These are phyloP conservation scores for Galeopsomyia nigrocyanea DNA, from an alignment of 2,888 invertebrate species.

Conservation along the genomic window DNA sequence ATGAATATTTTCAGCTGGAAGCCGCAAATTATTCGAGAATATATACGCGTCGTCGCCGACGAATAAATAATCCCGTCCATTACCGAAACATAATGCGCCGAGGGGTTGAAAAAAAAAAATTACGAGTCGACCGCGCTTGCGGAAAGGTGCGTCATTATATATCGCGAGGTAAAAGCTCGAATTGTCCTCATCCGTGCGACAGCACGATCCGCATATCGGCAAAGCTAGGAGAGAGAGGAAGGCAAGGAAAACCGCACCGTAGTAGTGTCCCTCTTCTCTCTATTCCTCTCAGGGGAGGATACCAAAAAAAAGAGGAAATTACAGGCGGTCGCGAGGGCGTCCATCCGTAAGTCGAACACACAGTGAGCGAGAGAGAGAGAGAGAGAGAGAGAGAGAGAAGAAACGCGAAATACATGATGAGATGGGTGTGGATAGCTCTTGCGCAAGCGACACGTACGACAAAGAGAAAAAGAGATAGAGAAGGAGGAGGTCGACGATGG, in stretches of 20 bases:
- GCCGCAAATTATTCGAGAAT: too few species aligned
- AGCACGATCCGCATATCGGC: too few species aligned
- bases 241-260: too few species aligned
- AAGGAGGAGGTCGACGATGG: not conserved
- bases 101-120: too few species aligned
- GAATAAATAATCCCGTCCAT: too few species aligned
- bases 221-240: not conserved
- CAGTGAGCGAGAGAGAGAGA: too few species aligned
- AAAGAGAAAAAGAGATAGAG: not conserved
- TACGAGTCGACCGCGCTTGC: too few species aligned
- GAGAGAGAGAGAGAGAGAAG: not conserved
- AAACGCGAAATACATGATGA: constrained; percentile 27
- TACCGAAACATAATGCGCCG: too few species aligned
- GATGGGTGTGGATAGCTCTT: constrained; percentile 1
- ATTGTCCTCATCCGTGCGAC: not conserved
- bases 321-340: constrained; percentile 4
- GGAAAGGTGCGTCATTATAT: not conserved
- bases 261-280: too few species aligned
- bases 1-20: too few species aligned
- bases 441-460: constrained; percentile 3
- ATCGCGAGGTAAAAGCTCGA: not conserved
- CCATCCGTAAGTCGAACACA: constrained; percentile 19
- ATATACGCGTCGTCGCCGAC: too few species aligned
- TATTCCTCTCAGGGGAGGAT: too few species aligned
- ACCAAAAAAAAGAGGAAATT: not conserved